These are phyloP conservation scores for Noctua comes DNA, from an alignment of 2,888 invertebrate species.

Conservation along the genomic window DNA sequence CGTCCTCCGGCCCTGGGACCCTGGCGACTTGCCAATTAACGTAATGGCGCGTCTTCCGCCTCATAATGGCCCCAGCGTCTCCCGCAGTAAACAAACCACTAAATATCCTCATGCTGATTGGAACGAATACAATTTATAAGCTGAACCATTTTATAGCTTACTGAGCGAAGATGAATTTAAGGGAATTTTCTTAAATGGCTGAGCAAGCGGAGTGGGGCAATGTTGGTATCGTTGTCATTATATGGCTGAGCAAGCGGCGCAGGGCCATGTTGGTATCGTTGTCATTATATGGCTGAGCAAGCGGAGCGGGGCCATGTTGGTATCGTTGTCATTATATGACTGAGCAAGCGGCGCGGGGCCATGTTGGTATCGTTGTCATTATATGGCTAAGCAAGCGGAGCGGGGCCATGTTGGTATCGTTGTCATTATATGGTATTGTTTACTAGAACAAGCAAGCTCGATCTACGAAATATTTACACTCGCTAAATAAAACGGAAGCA, in stretches of 20 bases:
- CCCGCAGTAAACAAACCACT: conserved; percentile 61
- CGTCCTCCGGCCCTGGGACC: not conserved
- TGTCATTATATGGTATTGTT: not conserved
- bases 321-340: not conserved
- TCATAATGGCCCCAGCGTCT: conserved; percentile 52
- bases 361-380: no score
- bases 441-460: not conserved
- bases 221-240: no score
- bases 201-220: not conserved
- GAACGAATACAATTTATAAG: conserved; percentile 50
- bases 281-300: not conserved
- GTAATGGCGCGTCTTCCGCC: conserved; percentile 58
- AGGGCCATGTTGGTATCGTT: not conserved
- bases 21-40: conserved; percentile 56
- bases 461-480: not conserved
- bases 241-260: no score
- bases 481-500: not conserved
- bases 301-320: no score
- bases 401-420: not conserved
- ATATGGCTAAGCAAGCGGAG: not conserved
- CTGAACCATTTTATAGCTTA: conserved; percentile 22
- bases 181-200: conserved; percentile 13
- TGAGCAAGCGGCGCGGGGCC: not conserved
- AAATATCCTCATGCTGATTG: conserved; percentile 58
- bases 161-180: conserved; percentile 13